phyloP scores from a whole-genome alignment of 2,797 vertebrate genomes.

The Bradypodion pumilum region DNA sequence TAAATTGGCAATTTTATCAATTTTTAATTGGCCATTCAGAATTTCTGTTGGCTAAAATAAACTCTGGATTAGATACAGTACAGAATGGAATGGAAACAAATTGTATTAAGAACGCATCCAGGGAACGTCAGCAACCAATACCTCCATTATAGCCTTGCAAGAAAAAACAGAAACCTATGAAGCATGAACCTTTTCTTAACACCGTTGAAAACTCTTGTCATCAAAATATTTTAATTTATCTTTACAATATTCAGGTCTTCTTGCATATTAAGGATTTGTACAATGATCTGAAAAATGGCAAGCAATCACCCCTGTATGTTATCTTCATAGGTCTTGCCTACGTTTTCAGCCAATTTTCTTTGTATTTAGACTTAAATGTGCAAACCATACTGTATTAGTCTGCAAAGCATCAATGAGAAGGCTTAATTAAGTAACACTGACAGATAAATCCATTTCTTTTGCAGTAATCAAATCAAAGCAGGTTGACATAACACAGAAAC shows the following conservation, averaged over 20 bases:
- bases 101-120: neutral
- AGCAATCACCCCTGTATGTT: conserved; percentile 45
- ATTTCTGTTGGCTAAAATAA: neutral
- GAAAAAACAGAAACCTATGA: neutral
- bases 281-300: conserved; percentile 35
- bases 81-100: neutral
- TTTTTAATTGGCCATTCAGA: neutral
- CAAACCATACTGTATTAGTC: conserved; percentile 76
- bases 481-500: conserved; percentile 94
- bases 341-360: conserved; percentile 70
- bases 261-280: conserved; percentile 29
- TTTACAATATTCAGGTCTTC: neutral
- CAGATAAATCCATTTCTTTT: conserved; percentile 94
- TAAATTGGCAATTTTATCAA: neutral
- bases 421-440: conserved; percentile 95
- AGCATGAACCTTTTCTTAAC: neutral
- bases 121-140: neutral
- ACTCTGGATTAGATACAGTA: neutral
- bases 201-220: conserved; percentile 6
- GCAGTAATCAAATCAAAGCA: conserved; percentile 92
- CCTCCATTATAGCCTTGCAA: neutral
- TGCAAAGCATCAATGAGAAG: conserved; percentile 86
- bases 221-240: conserved; percentile 10
- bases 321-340: conserved; percentile 62
- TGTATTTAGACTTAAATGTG: conserved; percentile 75